phyloP scores from a whole-genome alignment of 2,113 vertebrate species.

The Sturnira hondurensis region DNA sequence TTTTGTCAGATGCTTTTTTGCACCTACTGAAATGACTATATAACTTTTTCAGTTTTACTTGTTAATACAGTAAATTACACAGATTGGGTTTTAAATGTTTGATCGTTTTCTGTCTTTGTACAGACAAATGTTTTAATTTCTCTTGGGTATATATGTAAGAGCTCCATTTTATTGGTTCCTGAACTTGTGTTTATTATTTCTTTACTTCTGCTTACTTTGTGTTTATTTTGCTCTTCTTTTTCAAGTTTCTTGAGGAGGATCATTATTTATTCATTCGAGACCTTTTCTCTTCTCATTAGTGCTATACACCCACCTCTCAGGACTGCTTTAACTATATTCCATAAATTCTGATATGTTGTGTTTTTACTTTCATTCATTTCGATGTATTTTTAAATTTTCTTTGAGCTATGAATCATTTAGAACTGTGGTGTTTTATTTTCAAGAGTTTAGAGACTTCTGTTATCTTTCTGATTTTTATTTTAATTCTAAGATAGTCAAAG shows the following conservation, averaged over 20 bases:
- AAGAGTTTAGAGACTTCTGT: not conserved
- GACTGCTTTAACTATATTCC: not conserved
- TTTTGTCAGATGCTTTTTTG: not conserved
- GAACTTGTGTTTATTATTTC: not conserved
- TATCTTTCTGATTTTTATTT: slow-evolving; percentile 1
- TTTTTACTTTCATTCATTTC: not conserved
- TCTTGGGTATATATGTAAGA: not conserved
- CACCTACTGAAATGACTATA: not conserved
- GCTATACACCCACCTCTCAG: not conserved
- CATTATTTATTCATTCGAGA: not conserved
- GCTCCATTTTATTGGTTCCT: not conserved
- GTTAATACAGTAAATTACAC: not conserved
- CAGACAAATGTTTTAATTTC: not conserved
- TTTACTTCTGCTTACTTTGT: not conserved
- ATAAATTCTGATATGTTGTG: not conserved
- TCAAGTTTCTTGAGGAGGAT: not conserved
- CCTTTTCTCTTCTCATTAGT: not conserved
- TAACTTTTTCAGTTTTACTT: not conserved
- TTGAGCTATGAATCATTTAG: not conserved
- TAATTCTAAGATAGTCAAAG: not conserved
- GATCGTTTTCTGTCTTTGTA: not conserved
- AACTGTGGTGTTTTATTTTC: not conserved
- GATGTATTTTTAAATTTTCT: not conserved
- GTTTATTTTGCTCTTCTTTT: slow-evolving; percentile 2
- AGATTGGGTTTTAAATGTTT: not conserved